phyloP scores from a whole-genome alignment of 92 coral and sea anemone genomes.

The Siderastrea radians region DNA sequence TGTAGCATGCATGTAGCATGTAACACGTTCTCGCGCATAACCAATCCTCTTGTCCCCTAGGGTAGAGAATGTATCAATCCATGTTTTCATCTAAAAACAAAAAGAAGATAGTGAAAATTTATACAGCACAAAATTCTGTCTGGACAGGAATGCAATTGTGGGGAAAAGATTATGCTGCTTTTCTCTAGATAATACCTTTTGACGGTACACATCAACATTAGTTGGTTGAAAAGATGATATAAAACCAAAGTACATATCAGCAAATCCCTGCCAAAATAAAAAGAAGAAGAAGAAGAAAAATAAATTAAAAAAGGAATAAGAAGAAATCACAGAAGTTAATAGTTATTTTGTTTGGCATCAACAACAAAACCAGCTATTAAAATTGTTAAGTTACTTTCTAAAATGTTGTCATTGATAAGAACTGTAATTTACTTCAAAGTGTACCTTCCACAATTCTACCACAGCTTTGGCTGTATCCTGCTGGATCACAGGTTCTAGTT shows the following conservation, averaged over 20 bases:
- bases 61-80: background rate
- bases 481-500: constrained; percentile 21
- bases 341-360: background rate
- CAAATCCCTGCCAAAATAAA: constrained; percentile 22
- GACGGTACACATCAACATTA: constrained; percentile 18
- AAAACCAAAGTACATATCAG: constrained; percentile 40
- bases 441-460: constrained; percentile 56
- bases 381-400: too few relatives aligned
- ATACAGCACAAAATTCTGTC: too few relatives aligned
- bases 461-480: constrained; percentile 25
- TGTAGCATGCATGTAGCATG: constrained; percentile 34
- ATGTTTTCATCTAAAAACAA: background rate
- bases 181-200: too few relatives aligned
- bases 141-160: too few relatives aligned
- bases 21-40: constrained; percentile 9
- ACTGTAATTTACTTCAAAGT: background rate
- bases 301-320: background rate
- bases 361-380: too few relatives aligned
- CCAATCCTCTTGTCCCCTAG: constrained; percentile 10
- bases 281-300: background rate
- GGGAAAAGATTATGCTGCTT: too few relatives aligned
- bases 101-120: background rate
- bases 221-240: constrained; percentile 42
- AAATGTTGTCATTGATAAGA: background rate
- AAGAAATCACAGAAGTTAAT: background rate